Conservation (phyloP, 1,140 invertebrate species). For the Drosophila cardini region DNA sequence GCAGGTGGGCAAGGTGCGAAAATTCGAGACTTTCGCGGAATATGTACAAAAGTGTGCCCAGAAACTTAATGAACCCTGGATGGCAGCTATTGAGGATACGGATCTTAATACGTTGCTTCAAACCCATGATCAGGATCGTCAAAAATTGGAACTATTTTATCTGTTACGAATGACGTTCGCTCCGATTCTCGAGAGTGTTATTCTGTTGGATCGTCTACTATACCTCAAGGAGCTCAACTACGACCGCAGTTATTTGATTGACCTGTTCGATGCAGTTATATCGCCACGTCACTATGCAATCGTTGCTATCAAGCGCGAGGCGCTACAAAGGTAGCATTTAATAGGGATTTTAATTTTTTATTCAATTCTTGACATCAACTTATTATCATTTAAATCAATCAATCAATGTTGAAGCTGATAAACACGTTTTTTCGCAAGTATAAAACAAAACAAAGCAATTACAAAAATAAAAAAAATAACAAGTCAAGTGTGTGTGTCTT, state of each 20-base stretch:
- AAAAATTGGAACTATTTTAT: conserved; percentile 92
- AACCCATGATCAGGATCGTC: conserved; percentile 85
- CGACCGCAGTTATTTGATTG: conserved; percentile 88
- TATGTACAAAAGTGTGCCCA: conserved; percentile 88
- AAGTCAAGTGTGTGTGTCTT: background rate
- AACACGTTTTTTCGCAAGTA: background rate
- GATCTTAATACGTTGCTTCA: conserved; percentile 85
- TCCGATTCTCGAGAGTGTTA: conserved; percentile 92
- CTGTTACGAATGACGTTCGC: conserved; percentile 92
- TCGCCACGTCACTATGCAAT: conserved; percentile 92
- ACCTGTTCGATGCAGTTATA: conserved; percentile 90
- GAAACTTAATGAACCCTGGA: conserved; percentile 60
- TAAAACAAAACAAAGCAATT: conserved; percentile 1
- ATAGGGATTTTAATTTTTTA: background rate
- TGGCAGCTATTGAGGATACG: conserved; percentile 54
- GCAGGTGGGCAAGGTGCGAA: conserved; percentile 81
- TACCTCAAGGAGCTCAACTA: conserved; percentile 90
- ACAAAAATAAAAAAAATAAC: too few relatives aligned
- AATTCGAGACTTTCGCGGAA: conserved; percentile 87
- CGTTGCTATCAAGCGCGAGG: conserved; percentile 82
- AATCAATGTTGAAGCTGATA: background rate
- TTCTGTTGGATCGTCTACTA: conserved; percentile 93
- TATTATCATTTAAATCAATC: conserved; percentile 12
- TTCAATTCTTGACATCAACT: background rate
- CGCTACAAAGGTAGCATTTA: background rate